Conservation (phyloP, 2,797 vertebrate species). For the Hybognathus amarus region DNA sequence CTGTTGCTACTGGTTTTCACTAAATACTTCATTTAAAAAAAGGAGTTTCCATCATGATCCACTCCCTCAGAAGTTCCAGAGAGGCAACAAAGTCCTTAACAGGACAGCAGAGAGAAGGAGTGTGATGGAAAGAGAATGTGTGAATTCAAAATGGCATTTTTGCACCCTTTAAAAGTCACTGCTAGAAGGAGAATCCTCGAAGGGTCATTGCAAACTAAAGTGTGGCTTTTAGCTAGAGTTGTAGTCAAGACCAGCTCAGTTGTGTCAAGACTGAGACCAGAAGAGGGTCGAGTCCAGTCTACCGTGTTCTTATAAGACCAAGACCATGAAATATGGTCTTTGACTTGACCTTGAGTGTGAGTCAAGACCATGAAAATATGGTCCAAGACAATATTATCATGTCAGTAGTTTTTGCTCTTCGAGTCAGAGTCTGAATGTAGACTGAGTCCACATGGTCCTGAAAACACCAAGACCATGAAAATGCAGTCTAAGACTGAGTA, state of each 20-base stretch:
- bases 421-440: too few relatives aligned
- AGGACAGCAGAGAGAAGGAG: constrained; percentile 73
- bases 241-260: background rate
- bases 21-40: constrained; percentile 70
- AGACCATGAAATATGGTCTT: background rate
- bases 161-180: background rate
- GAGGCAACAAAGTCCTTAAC: constrained; percentile 73
- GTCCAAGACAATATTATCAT: too few relatives aligned
- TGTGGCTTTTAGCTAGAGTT: background rate
- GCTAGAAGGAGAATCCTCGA: background rate
- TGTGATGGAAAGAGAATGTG: constrained; percentile 53
- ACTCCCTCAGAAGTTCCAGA: constrained; percentile 75
- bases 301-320: too few relatives aligned
- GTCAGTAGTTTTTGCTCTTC: too few relatives aligned
- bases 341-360: background rate
- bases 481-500: background rate
- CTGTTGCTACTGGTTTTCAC: constrained; percentile 62
- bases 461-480: background rate
- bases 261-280: background rate
- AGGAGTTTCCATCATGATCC: constrained; percentile 74
- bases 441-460: too few relatives aligned
- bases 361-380: background rate
- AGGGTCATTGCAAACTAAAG: background rate
- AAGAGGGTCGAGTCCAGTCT: background rate
- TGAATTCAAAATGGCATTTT: constrained; percentile 12